phyloP scores from a whole-genome alignment of 2,888 invertebrate genomes.

The Lasioglossum malachurum region DNA sequence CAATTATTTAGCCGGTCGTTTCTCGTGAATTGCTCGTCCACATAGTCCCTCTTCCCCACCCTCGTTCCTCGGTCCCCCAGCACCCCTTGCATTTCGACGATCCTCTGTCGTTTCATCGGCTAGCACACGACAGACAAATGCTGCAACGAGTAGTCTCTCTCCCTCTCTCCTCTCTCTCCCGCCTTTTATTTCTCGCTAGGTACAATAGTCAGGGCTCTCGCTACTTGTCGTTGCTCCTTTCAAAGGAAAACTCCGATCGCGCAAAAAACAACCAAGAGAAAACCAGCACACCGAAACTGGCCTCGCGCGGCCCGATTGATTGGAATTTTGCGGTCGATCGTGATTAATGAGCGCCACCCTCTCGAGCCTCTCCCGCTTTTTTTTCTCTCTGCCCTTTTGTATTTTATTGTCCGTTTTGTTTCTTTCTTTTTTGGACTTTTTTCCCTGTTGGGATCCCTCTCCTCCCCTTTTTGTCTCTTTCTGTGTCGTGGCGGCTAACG shows the following conservation, averaged over 20 bases:
- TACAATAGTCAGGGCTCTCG: conserved; percentile 23
- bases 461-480: background rate
- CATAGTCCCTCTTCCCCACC: background rate
- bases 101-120: conserved; percentile 36
- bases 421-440: background rate
- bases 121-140: conserved; percentile 42
- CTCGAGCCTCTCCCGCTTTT: background rate
- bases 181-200: background rate
- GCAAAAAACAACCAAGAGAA: background rate
- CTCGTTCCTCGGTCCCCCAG: background rate
- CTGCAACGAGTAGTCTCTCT: conserved; percentile 8
- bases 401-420: conserved; percentile 2
- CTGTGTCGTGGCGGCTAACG: background rate
- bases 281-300: background rate
- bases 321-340: conserved; percentile 45
- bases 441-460: no score
- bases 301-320: conserved; percentile 28
- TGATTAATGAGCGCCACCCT: conserved; percentile 42
- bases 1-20: conserved; percentile 64
- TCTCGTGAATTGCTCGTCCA: conserved; percentile 45
- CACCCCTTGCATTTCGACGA: background rate
- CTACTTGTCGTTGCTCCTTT: conserved; percentile 42
- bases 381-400: background rate
- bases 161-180: background rate
- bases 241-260: conserved; percentile 18